Conservation (phyloP, 2,797 vertebrate genomes). For the Gallinago stenura region DNA sequence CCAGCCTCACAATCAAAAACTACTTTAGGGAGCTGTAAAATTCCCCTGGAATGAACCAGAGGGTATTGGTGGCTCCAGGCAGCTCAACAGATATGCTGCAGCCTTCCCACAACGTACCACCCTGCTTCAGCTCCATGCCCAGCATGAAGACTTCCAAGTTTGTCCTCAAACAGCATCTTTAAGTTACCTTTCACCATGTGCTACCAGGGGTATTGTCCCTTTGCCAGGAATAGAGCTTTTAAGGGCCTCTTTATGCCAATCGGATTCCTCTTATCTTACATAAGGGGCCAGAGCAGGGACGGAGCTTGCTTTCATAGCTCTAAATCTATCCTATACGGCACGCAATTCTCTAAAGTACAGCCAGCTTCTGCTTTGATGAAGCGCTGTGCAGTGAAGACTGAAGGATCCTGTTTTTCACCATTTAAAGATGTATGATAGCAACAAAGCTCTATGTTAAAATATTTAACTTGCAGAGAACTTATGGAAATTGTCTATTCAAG, state of each 20-base stretch:
- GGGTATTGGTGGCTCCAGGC: neutral
- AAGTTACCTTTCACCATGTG: neutral
- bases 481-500: constrained; percentile 76
- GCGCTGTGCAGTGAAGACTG: constrained; percentile 37
- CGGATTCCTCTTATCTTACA: constrained; percentile 50
- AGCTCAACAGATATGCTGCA: neutral
- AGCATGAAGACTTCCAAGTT: neutral
- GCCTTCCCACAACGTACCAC: rapidly evolving
- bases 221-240: constrained; percentile 33
- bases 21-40: neutral
- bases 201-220: neutral
- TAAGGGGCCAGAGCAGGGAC: constrained; percentile 51
- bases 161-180: constrained; percentile 27
- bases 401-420: constrained; percentile 61
- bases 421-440: constrained; percentile 70
- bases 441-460: constrained; percentile 71
- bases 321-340: constrained; percentile 50
- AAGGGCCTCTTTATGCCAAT: constrained; percentile 60
- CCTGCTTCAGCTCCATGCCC: neutral
- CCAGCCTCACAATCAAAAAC: neutral
- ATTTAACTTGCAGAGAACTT: constrained; percentile 67
- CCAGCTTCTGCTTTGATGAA: constrained; percentile 56
- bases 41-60: neutral
- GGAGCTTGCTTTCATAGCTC: neutral
- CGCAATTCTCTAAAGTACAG: constrained; percentile 62